A percentile compares a stretch with the other conserved stretches of the same genome.
These are phyloP conservation scores for Drosophila nr. perissopoda DNA, from an alignment of 2,888 invertebrate genomes.

Conservation along the genomic window DNA sequence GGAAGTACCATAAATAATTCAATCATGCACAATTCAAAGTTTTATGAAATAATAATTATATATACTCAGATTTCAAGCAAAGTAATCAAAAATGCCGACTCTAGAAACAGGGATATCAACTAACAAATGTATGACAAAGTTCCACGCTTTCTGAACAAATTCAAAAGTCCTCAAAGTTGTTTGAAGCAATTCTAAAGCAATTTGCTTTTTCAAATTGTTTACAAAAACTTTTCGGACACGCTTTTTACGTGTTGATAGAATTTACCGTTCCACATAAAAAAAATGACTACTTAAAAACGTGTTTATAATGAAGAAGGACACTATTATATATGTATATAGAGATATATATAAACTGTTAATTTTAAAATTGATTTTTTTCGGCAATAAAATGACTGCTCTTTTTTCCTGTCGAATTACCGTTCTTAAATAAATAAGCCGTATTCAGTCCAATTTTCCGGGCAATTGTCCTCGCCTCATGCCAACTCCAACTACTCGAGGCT, in stretches of 20 bases:
- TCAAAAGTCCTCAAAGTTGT: conserved; percentile 22
- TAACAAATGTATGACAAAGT: not conserved
- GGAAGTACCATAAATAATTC: conserved; percentile 58
- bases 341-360: not conserved
- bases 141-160: conserved; percentile 10
- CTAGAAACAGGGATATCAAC: not conserved
- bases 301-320: not conserved
- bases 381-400: not conserved
- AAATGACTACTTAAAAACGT: not conserved
- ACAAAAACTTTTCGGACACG: conserved; percentile 27
- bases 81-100: conserved; percentile 25
- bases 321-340: not conserved
- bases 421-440: conserved; percentile 17
- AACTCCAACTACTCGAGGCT: conserved; percentile 34
- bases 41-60: conserved; percentile 44
- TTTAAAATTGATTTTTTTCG: not conserved
- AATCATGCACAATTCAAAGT: conserved; percentile 41
- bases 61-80: conserved; percentile 41
- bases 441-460: conserved; percentile 26
- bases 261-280: not conserved
- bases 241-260: conserved; percentile 4
- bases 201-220: conserved; percentile 38
- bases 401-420: not conserved
- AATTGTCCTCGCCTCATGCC: conserved; percentile 13
- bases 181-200: conserved; percentile 2